Evolutionary conservation across 2,113 vertebrate species (phyloP).

Genomic region (Eretmochelys imbricata): DNA sequence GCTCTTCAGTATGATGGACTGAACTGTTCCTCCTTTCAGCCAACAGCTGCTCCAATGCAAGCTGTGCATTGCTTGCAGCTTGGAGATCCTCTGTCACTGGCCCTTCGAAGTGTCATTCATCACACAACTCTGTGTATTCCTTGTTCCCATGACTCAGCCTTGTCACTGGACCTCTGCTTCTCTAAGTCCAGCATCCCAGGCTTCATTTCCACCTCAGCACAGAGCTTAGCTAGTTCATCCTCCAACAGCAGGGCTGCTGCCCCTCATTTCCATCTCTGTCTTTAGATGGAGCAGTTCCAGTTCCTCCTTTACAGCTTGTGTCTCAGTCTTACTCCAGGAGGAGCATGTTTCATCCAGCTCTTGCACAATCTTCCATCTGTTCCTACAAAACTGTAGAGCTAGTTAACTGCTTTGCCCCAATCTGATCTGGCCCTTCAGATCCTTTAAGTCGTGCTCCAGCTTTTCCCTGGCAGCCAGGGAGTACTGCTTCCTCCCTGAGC

Average conservation of each 20-base stretch:
- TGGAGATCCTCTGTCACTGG: not conserved
- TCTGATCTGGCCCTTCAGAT: not conserved
- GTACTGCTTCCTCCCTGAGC: not conserved
- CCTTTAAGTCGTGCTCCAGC: not conserved
- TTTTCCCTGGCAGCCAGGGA: not conserved
- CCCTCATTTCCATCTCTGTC: not conserved
- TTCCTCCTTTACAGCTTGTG: not conserved
- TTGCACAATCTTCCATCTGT: not conserved
- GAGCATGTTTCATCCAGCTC: not conserved
- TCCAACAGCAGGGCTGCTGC: not conserved
- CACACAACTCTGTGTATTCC: not conserved
- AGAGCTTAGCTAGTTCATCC: not conserved
- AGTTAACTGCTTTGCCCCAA: not conserved
- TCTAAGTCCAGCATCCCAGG: not conserved
- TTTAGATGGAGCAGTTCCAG: not conserved
- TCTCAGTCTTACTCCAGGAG: not conserved
- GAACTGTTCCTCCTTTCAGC: not conserved
- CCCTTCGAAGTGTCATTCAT: not conserved
- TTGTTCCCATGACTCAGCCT: rapidly evolving
- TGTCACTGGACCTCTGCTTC: not conserved
- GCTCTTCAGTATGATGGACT: not conserved
- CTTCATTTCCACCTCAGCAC: not conserved
- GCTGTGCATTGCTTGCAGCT: not conserved
- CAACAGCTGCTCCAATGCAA: rapidly evolving
- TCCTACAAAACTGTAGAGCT: not conserved